These are phyloP conservation scores for Chlorops oryzae DNA, from an alignment of 1,140 invertebrate genomes.

Conservation along the genomic window DNA sequence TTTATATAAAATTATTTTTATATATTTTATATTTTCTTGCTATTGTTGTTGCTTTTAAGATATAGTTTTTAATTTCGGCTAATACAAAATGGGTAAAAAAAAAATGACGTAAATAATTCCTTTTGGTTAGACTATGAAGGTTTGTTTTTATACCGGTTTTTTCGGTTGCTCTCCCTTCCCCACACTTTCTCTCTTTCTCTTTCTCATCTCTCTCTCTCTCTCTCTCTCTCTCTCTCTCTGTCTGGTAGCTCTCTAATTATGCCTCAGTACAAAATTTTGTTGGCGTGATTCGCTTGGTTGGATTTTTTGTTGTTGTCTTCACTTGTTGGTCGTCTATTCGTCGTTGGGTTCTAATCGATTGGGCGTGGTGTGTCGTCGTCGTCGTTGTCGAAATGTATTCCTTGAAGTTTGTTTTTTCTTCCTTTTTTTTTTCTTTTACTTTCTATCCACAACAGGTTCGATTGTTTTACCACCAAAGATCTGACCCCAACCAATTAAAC, in stretches of 20 bases:
- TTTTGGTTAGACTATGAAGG: no score
- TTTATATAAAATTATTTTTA: constrained; percentile 6
- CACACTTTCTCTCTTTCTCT: no score
- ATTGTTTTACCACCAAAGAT: constrained; percentile 77
- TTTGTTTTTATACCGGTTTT: no score
- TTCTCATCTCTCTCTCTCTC: no score
- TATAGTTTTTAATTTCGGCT: no score
- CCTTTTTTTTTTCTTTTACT: neutral
- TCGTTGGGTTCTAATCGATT: no score
- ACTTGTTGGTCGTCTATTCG: no score
- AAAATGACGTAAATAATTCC: no score
- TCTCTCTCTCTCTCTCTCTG: no score
- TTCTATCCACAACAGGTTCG: constrained; percentile 28
- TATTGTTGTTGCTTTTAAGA: neutral
- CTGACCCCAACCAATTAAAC: constrained; percentile 95
- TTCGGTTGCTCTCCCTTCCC: no score
- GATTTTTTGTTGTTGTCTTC: neutral
- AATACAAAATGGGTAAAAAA: no score
- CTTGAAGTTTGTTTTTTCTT: constrained; percentile 3
- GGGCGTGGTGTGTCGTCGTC: neutral
- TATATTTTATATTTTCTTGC: neutral
- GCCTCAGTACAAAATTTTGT: neutral
- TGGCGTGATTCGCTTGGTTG: neutral
- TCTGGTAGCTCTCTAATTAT: no score
- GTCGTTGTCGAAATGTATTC: neutral